Conservation (phyloP, 2,113 vertebrate species). For the Carassius carassius region DNA sequence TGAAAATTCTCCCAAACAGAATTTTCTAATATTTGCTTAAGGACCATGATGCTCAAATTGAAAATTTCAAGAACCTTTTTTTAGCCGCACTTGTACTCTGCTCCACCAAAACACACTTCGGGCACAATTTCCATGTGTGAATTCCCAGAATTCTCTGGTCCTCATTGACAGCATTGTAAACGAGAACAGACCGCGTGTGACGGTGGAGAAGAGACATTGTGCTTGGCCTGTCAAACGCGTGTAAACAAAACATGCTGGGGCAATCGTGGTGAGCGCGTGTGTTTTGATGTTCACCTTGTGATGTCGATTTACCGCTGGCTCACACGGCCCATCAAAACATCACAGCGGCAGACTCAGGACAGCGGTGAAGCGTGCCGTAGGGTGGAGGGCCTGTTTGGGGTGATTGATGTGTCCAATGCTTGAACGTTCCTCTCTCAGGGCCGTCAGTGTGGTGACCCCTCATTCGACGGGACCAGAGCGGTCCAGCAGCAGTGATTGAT, state of each 20-base stretch:
- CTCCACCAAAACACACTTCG: neutral
- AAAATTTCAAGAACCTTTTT: neutral
- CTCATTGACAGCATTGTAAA: conserved; percentile 28
- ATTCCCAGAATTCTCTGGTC: neutral
- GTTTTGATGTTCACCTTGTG: conserved; percentile 45
- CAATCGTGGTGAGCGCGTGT: neutral
- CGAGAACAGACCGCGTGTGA: conserved; percentile 35
- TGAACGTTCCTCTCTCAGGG: conserved; percentile 28
- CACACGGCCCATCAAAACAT: conserved; percentile 24
- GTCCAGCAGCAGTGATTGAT: conserved; percentile 26
- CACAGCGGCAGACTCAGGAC: conserved; percentile 10
- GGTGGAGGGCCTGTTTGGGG: conserved; percentile 1
- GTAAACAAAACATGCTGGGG: conserved; percentile 29
- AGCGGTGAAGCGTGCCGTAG: neutral
- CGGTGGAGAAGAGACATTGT: conserved; percentile 23
- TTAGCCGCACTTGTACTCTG: neutral
- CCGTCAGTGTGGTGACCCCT: conserved; percentile 19
- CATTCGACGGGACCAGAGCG: neutral
- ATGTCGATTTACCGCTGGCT: conserved; percentile 39
- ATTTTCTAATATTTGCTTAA: neutral
- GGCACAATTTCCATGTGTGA: neutral
- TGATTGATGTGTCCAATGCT: conserved; percentile 26
- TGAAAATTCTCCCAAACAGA: neutral
- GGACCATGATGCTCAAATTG: neutral
- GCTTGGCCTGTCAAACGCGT: conserved; percentile 26